Conservation (phyloP, 2,888 invertebrate species). For the Erebia aethiops region DNA sequence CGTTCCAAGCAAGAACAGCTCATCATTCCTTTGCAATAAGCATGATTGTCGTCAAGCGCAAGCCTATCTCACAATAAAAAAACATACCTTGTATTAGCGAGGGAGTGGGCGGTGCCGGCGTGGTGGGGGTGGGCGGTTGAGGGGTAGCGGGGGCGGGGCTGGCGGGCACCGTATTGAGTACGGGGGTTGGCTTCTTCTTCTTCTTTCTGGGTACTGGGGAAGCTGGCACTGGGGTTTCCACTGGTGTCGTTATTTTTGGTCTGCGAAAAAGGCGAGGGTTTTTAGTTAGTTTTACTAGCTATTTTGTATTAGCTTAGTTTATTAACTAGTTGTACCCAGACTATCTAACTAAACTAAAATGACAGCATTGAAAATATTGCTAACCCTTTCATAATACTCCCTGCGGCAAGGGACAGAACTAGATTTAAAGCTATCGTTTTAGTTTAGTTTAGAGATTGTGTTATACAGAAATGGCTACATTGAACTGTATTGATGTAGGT, state of each 20-base stretch:
- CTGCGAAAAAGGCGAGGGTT: conserved; percentile 35
- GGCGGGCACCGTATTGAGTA: conserved; percentile 32
- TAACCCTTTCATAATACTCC: too few species aligned
- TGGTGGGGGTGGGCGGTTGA: conserved; percentile 43
- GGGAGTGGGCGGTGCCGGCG: conserved; percentile 45
- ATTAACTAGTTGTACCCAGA: too few species aligned
- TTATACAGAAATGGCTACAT: too few species aligned
- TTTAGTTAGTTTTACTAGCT: neutral
- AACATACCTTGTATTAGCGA: conserved; percentile 20
- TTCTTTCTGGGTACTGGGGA: conserved; percentile 63
- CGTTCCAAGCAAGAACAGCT: too few species aligned
- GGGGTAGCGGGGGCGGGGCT: conserved; percentile 40
- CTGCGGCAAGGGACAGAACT: too few species aligned
- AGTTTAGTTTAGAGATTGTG: too few species aligned
- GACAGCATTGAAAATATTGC: too few species aligned
- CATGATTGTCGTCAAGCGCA: too few species aligned
- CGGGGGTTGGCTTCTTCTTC: conserved; percentile 54
- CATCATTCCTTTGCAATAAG: too few species aligned
- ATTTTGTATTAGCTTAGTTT: neutral
- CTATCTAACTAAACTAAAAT: too few species aligned
- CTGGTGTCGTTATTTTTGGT: conserved; percentile 43
- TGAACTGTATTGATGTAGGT: too few species aligned
- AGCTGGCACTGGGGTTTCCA: conserved; percentile 46
- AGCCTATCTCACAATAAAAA: neutral
- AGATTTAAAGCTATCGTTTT: too few species aligned